phyloP scores from a whole-genome alignment of 92 coral and sea anemone species.

The Palythoa grandis region DNA sequence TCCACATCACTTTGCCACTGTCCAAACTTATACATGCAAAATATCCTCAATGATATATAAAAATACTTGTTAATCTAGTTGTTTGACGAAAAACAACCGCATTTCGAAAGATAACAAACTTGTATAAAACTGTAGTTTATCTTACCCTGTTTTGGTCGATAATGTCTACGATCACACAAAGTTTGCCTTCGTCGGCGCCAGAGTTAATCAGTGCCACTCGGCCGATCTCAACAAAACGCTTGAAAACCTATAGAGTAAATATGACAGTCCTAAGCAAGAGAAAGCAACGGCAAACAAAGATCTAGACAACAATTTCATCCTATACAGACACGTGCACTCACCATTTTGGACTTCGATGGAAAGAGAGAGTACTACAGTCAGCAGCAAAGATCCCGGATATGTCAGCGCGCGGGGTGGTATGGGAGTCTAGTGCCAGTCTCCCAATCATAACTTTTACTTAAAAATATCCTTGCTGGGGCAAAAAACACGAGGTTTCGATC shows the following conservation, averaged over 20 bases:
- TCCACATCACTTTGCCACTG: background rate
- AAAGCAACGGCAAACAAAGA: conserved; percentile 19
- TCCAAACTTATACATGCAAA: background rate
- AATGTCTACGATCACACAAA: conserved; percentile 95
- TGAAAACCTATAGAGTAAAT: conserved; percentile 81
- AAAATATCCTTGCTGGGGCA: too few relatives aligned
- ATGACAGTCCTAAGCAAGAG: conserved; percentile 37
- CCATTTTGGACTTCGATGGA: conserved; percentile 79
- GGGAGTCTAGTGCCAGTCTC: conserved; percentile 45
- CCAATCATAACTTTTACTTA: too few relatives aligned
- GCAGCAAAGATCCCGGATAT: conserved; percentile 48
- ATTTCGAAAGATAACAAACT: background rate
- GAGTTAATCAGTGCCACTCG: conserved; percentile 95
- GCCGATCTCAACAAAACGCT: conserved; percentile 98
- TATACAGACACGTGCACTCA: conserved; percentile 84
- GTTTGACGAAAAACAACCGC: too few relatives aligned
- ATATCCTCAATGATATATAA: background rate
- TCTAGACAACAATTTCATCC: conserved; percentile 35
- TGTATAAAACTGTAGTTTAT: background rate
- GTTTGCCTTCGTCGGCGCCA: conserved; percentile 97
- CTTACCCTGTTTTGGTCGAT: conserved; percentile 98
- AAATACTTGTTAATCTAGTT: too few relatives aligned
- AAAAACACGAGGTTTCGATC: too few relatives aligned
- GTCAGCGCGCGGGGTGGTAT: conserved; percentile 38
- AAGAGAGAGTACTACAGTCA: conserved; percentile 4